Conservation (phyloP, 2,797 vertebrate genomes). For the Muscicapa striata region DNA sequence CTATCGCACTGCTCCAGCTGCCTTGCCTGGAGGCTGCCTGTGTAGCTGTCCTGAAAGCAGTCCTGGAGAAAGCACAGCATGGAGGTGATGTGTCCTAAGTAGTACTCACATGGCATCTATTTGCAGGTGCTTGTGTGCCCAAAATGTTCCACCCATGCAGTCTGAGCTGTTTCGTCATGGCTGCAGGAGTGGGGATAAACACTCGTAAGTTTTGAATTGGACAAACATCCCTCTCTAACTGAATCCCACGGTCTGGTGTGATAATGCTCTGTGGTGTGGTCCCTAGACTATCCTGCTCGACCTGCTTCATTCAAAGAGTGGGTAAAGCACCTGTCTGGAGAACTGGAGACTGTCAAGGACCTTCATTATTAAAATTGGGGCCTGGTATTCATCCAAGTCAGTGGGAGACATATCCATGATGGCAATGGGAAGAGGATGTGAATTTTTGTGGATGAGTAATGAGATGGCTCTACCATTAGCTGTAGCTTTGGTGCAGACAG, state of each 20-base stretch:
- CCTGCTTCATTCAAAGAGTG: background rate
- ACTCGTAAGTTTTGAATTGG: background rate
- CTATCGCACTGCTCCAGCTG: background rate
- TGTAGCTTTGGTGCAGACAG: background rate
- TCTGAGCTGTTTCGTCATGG: background rate
- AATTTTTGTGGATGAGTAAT: background rate
- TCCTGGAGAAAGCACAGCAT: fast-evolving
- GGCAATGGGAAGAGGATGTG: background rate
- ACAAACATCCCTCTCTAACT: background rate
- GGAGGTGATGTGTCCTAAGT: background rate
- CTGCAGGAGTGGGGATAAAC: background rate
- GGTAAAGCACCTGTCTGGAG: background rate
- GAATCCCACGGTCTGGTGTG: background rate
- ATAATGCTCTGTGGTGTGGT: background rate
- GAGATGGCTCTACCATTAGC: background rate
- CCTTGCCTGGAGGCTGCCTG: background rate
- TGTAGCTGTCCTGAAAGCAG: background rate
- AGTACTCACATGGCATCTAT: background rate
- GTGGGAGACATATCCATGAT: background rate
- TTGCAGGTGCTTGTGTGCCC: background rate
- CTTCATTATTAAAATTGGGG: background rate
- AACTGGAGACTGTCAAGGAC: background rate
- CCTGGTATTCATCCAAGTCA: background rate
- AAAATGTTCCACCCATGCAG: background rate
- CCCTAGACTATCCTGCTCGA: background rate